These are phyloP conservation scores for Electrona antarctica DNA, from an alignment of 2,113 vertebrate genomes.

Conservation along the genomic window DNA sequence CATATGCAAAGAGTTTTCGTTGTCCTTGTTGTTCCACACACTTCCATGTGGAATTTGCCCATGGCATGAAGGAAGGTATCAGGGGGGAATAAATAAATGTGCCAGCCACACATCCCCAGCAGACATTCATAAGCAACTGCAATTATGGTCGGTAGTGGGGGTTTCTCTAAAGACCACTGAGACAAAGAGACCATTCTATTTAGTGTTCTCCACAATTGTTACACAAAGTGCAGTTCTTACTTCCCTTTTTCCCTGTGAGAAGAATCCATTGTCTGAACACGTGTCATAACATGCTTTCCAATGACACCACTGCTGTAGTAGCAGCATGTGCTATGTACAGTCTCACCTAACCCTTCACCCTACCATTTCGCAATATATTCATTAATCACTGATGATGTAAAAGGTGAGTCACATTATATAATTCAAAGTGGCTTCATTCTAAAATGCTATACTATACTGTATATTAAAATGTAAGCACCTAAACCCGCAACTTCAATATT, in stretches of 20 bases:
- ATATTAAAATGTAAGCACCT: too few relatives aligned
- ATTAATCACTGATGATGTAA: neutral
- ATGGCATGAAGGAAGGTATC: slow-evolving; percentile 50
- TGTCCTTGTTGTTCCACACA: slow-evolving; percentile 67
- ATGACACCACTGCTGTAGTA: neutral
- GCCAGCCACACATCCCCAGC: slow-evolving; percentile 27
- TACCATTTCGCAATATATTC: neutral
- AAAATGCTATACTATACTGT: too few relatives aligned
- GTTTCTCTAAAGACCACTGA: slow-evolving; percentile 39
- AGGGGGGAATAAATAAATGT: slow-evolving; percentile 68
- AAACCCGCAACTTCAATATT: too few relatives aligned
- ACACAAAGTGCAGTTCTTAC: neutral
- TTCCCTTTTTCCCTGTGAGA: neutral
- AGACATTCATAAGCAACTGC: slow-evolving; percentile 46
- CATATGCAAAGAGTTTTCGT: slow-evolving; percentile 60
- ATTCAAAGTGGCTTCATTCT: too few relatives aligned
- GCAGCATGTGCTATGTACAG: too few relatives aligned
- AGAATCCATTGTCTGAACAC: neutral
- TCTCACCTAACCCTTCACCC: neutral
- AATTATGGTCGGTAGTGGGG: slow-evolving; percentile 30
- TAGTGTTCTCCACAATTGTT: neutral
- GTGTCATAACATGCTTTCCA: neutral
- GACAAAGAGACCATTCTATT: slow-evolving; percentile 25
- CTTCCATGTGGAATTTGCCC: slow-evolving; percentile 51
- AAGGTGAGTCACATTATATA: too few relatives aligned